Percentiles rank a stretch among this genome's conserved stretches.
Evolutionary conservation across 2,113 vertebrate species (phyloP).

Genomic region (Conger conger): DNA sequence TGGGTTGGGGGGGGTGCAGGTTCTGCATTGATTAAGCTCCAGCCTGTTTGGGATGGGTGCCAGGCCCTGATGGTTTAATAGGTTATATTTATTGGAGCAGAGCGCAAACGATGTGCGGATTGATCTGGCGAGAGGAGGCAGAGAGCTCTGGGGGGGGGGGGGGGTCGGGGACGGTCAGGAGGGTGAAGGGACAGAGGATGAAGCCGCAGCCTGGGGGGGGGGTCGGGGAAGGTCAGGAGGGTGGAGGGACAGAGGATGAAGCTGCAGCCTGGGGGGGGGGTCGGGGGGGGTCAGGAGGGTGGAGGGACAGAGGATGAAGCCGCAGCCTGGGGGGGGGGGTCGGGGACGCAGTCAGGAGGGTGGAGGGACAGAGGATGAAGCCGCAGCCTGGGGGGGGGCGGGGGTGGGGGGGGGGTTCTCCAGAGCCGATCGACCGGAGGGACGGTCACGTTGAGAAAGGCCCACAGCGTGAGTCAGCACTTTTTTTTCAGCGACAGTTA

Average conservation of each 20-base stretch:
- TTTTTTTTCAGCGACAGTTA: not conserved
- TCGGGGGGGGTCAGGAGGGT: not conserved
- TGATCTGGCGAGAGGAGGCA: not conserved
- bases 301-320: not conserved
- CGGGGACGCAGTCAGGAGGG: too few relatives aligned
- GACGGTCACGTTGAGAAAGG: not conserved
- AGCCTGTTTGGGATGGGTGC: not conserved
- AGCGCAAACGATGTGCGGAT: not conserved
- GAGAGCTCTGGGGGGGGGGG: not conserved
- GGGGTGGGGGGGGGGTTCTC: not conserved
- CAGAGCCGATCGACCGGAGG: not conserved
- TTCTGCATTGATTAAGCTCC: not conserved
- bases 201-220: too few relatives aligned
- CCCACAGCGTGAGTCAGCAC: slow-evolving; percentile 2
- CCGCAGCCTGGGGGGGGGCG: not conserved
- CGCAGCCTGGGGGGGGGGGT: too few relatives aligned
- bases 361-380: not conserved
- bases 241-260: not conserved
- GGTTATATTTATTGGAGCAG: not conserved
- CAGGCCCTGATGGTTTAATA: not conserved
- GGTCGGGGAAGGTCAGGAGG: too few relatives aligned
- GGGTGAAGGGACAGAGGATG: too few relatives aligned
- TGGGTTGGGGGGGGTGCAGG: not conserved
- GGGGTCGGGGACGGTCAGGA: not conserved
- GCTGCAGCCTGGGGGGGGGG: not conserved